These are phyloP conservation scores for Mesocentrotus franciscanus DNA, from an alignment of 53 echinoderm and acorn worm species.

Conservation along the genomic window DNA sequence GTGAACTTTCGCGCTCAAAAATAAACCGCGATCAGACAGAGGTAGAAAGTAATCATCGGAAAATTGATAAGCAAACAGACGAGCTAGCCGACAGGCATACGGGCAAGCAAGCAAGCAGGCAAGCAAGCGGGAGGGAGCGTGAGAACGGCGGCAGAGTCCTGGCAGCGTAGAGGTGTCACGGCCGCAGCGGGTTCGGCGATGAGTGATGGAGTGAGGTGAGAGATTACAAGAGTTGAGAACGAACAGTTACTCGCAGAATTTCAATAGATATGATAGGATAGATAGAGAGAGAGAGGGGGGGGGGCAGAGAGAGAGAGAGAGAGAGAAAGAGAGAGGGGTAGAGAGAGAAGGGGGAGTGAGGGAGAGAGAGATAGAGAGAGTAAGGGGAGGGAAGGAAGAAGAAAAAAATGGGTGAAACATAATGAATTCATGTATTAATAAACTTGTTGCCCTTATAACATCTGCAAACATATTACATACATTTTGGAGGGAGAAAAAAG, in stretches of 20 bases:
- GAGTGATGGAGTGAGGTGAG: constrained; percentile 30
- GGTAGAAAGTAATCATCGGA: constrained; percentile 17
- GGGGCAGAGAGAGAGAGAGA: neutral
- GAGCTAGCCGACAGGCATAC: constrained; percentile 3
- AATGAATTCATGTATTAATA: neutral
- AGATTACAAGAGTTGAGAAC: constrained; percentile 23
- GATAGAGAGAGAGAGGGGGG: neutral
- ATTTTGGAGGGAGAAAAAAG: too few relatives aligned
- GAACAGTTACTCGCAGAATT: neutral
- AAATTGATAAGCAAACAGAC: constrained; percentile 45
- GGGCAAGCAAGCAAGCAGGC: neutral
- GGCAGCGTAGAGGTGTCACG: constrained; percentile 31
- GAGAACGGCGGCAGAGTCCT: constrained; percentile 21
- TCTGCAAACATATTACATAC: neutral
- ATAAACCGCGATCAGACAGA: neutral
- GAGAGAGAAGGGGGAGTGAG: neutral
- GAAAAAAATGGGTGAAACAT: too few relatives aligned
- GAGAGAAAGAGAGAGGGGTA: neutral
- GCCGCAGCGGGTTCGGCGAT: neutral
- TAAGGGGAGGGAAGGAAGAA: too few relatives aligned
- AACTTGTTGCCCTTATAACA: neutral
- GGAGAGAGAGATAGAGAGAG: too few relatives aligned
- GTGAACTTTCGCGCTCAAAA: constrained; percentile 9
- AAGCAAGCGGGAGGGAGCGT: constrained; percentile 19
- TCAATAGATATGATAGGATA: neutral